A percentile compares a stretch with the other conserved stretches of the same genome.
Conservation (phyloP, 2,888 invertebrate genomes). For the Crossocerus cetratus region DNA sequence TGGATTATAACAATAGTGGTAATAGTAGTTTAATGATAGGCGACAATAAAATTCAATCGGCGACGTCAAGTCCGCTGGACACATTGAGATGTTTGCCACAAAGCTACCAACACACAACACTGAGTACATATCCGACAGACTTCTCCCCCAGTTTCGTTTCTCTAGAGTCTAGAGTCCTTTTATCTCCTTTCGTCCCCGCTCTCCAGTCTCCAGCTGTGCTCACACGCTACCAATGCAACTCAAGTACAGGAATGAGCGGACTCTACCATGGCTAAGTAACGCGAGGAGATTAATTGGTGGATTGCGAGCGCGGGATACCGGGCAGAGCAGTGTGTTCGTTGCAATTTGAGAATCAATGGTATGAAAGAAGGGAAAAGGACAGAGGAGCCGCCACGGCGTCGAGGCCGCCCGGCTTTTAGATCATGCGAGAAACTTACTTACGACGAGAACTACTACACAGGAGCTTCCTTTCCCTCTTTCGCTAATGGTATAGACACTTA, state of each 20-base stretch:
- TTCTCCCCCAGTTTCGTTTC: constrained; percentile 15
- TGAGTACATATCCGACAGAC: constrained; percentile 21
- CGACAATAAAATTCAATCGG: constrained; percentile 22
- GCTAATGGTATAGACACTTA: constrained; percentile 32
- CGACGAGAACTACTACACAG: constrained; percentile 10
- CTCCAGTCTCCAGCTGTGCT: not conserved
- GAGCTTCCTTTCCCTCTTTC: not conserved
- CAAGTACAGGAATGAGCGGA: no score
- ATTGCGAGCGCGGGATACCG: constrained; percentile 9
- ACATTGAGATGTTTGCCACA: constrained; percentile 38
- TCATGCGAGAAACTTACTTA: constrained; percentile 34
- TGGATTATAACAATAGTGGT: constrained; percentile 22
- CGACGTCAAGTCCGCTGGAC: constrained; percentile 34
- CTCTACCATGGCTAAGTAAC: not conserved
- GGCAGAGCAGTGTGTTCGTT: constrained; percentile 37
- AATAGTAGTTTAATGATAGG: constrained; percentile 21
- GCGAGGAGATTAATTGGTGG: not conserved
- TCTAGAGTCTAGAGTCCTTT: not conserved
- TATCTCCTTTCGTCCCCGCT: not conserved
- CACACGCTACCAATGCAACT: not conserved
- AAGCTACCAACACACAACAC: constrained; percentile 39
- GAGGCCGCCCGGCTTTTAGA: not conserved
- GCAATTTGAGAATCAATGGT: constrained; percentile 33
- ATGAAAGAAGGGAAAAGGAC: constrained; percentile 18
- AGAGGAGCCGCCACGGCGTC: constrained; percentile 5